phyloP scores from a whole-genome alignment of 2,113 vertebrate genomes.

The Tachysurus vachellii region DNA sequence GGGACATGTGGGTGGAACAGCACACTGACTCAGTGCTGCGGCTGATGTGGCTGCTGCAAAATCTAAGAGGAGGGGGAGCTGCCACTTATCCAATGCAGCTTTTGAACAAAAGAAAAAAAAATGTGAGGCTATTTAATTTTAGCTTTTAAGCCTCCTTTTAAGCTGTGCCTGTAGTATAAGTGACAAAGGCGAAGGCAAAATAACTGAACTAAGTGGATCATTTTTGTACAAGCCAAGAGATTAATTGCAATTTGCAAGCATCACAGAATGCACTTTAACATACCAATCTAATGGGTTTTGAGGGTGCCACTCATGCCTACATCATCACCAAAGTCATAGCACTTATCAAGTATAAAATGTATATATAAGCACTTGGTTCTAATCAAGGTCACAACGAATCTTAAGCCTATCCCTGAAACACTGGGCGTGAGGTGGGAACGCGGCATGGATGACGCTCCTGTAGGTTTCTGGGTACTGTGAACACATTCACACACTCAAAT shows the following conservation, averaged over 20 bases:
- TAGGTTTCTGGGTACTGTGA: neutral
- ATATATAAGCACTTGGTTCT: neutral
- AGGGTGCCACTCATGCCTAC: neutral
- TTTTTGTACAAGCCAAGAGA: neutral
- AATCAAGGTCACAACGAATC: neutral
- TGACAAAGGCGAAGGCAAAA: neutral
- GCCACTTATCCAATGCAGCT: slow-evolving; percentile 39
- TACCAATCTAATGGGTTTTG: neutral
- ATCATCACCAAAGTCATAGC: neutral
- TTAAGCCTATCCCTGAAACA: neutral
- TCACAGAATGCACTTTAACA: neutral
- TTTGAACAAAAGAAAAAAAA: neutral
- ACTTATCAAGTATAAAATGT: neutral
- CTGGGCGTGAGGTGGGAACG: neutral
- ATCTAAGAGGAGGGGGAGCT: slow-evolving; percentile 31
- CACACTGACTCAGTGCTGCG: slow-evolving; percentile 60
- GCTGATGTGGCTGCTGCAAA: slow-evolving; percentile 47
- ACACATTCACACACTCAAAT: neutral
- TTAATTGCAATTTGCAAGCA: neutral
- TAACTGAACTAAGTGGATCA: neutral
- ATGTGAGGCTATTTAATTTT: neutral
- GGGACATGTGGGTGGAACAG: slow-evolving; percentile 55
- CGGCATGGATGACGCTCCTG: neutral
- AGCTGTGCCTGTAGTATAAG: neutral
- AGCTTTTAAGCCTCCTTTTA: neutral